Base-by-base conservation (phyloP, 2,888 invertebrate genomes). In the Amorpha juglandis region DNA sequence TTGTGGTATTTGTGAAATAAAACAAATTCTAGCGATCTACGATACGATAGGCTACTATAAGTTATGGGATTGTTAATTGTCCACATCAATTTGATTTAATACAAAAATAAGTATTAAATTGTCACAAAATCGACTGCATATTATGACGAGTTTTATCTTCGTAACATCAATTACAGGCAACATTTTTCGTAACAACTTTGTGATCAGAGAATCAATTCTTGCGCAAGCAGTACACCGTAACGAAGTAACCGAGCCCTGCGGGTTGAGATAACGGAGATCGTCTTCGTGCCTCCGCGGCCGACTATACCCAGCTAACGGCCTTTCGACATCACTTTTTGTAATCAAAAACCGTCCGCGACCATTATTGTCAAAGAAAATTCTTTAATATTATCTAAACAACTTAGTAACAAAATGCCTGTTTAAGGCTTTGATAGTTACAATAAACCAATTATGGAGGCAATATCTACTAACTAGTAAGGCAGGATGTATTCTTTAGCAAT, bases 161-260 rank as follows among this genome's bases (percentile, higher is more conserved):
- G 42, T 52, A n/a, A 64, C 52, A 62, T 53, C 51, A 63, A 67
- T 65, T 64, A 48, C 42, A 14, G 8, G 51, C 62, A 42, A 63
- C 21, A 48, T 58, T 63, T 47, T 50, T 65, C 72, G 73, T 72
- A 77, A 76, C 69, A 70, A 69, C 70, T 70, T 72, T 76, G 75
- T 58, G 64, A 58, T 77, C 76, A 77, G 48, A 70, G 71, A 75
- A 78, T 79, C 71, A 73, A 69, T 70, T 70, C 71, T 75, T 79
- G 73, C 68, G 73, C 75, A 79, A 77, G 73, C 71, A 72, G 69
- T 69, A 64, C 68, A 72, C 68, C 67, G 69, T 67, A 71, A 70
- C 69, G 71, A 71, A 68, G 69, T 68, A 38, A 73, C 69, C 65
- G 50, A 70, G 72, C 72, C 79, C 78, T 75, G 69, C 71, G 77